Conservation (phyloP, 2,113 vertebrate genomes). For the Buteo buteo region DNA sequence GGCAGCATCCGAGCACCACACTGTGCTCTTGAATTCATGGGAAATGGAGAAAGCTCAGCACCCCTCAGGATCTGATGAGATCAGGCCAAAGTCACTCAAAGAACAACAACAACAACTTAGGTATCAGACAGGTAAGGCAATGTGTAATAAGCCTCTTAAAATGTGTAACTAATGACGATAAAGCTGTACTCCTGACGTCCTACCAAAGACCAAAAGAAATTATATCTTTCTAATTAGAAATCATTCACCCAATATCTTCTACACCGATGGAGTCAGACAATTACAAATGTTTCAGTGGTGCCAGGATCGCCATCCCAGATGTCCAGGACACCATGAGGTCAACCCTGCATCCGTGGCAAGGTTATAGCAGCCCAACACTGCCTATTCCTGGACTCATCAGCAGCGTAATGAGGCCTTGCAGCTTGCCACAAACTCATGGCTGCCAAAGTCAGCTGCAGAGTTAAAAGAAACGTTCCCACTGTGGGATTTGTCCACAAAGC, state of each 20-base stretch:
- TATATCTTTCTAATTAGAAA: background rate
- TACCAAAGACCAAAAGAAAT: background rate
- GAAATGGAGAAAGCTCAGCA: background rate
- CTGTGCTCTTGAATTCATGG: background rate
- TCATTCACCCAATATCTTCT: background rate
- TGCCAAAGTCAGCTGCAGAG: background rate
- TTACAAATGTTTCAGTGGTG: background rate
- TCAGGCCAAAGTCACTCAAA: background rate
- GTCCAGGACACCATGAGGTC: background rate
- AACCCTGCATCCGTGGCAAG: background rate
- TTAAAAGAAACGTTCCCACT: background rate
- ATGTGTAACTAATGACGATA: fast-evolving
- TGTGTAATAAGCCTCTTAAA: background rate
- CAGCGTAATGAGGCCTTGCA: background rate
- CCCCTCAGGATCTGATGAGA: background rate
- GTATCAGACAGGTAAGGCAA: background rate
- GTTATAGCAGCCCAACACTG: background rate
- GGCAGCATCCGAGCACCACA: background rate
- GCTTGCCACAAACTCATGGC: background rate
- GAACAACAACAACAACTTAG: background rate
- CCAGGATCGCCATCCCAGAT: background rate
- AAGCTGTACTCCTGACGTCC: background rate
- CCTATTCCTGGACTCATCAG: background rate
- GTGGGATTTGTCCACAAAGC: background rate
- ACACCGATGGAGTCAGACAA: background rate